Base-by-base conservation (phyloP, 2,888 invertebrate species). In the Rutpela maculata region DNA sequence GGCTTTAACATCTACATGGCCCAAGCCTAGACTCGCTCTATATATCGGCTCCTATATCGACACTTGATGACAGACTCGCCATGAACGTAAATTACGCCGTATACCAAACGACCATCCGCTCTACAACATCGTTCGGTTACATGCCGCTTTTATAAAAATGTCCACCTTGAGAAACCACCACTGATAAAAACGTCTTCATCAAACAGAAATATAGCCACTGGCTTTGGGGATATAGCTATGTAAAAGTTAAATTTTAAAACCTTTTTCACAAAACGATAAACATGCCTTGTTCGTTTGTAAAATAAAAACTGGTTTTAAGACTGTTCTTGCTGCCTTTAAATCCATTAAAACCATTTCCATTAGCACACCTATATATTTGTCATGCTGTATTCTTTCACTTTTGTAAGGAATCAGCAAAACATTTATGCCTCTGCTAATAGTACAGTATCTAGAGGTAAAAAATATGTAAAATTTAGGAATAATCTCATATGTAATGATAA, bases 121-220 rank as follows among this genome's bases (percentile, higher is more conserved):
- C 65, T n/a, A 66, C 65, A 59, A 70, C 74, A 70, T 60, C 66
- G 71, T 35, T 55, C 60, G 71, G 38, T 59, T 71, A 72, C 66
- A 66, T 11, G 74, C 73, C 62, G 76, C 80, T 72, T 57, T 77
- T 72, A 80, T 72, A 76, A 78, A 43, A 76, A 78, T 68, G 76
- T 78, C 74, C 69, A 76, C 76, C 56, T 56, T 80, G 75, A 78
- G 74, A 78, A 78, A 78, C 75, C 75, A 77, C 78, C 65, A 74
- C 78, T 77, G 80, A 80, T 80, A 80, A 80, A 80, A 80, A 80
- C 77, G 79, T 80, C 79, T 80, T 71, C 74, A 80, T 80, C 79
- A 55, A 76, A 78, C 74, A 76, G 65, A 80, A 74, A 78, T 80
- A 78, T 76, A 74, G 79, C 78, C 79, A 78, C 77, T 74, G 79